Conservation (phyloP, 2,888 invertebrate species). For the Noctuana brunneofusca region DNA sequence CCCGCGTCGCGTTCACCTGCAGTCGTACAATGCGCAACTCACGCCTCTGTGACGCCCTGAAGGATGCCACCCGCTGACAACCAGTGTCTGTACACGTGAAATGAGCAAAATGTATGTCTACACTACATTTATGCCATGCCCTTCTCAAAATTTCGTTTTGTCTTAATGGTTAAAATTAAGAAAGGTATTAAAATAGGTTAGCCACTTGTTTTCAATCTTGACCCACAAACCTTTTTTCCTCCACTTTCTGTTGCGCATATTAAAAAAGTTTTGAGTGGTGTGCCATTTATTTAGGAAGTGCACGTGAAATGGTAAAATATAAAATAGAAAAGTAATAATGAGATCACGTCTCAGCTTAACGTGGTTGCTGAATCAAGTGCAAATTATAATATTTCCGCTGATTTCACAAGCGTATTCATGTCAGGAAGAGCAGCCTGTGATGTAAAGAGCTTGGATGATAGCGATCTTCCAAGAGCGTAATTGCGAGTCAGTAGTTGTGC, state of each 20-base stretch:
- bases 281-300: conserved; percentile 6
- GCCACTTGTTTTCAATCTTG: conserved; percentile 9
- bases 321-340: conserved; percentile 12
- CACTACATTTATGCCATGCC: background rate
- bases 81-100: conserved; percentile 6
- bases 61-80: conserved; percentile 12
- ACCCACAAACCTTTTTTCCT: conserved; percentile 11
- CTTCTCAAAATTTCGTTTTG: background rate
- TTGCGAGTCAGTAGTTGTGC: conserved; percentile 26
- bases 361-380: background rate
- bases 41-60: conserved; percentile 26
- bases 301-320: background rate
- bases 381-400: conserved; percentile 25
- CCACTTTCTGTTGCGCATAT: conserved; percentile 5
- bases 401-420: conserved; percentile 10
- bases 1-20: conserved; percentile 53
- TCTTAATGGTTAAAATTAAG: background rate
- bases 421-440: conserved; percentile 9
- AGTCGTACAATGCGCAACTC: conserved; percentile 32
- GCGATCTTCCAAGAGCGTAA: conserved; percentile 26
- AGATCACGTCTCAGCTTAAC: conserved; percentile 7
- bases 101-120: background rate
- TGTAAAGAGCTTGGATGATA: conserved; percentile 14
- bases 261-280: conserved; percentile 10
- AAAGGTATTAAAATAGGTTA: background rate